Base-by-base conservation (phyloP, 2,888 invertebrate genomes). In the Tuberolachnus salignus region DNA sequence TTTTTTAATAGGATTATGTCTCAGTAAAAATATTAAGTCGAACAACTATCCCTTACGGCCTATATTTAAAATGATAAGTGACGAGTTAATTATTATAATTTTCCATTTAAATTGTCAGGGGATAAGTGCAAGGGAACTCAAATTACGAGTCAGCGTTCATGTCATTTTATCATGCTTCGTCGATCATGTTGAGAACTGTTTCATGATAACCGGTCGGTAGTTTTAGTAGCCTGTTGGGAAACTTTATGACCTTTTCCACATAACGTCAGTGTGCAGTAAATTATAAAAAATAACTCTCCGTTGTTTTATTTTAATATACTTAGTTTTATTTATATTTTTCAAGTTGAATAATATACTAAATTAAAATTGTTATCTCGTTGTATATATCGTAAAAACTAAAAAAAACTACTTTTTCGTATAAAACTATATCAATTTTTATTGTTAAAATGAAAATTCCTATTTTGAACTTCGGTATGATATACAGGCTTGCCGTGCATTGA, bases 151-250 rank as follows among this genome's bases (percentile, higher is more conserved):
- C 13, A 74, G 16, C 42, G 14, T 49, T 74, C 63, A 74, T 74
- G 63, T 64, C n/a, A 21, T 74, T 51, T 13, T 64, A 64, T 74
- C 64, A 26, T 71, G 53, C 53, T 64, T 13, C 42, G 73, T 55
- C 42, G 53, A 53, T 74, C 64, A 44, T 64, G 64, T 55, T 64
- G 64, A 73, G 64, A 74, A 64, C 73, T 74, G 64, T 53, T 74
- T 64, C 42, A 34, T 73, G 42, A 74, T 55, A 63, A 53, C 53
- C 42, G 53, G 63, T 64, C 14, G 19, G 49, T 61, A 72, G 19
- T 44, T 72, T 49, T 34, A 19, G 26, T 74, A 53, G 53, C 53
- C 51, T 74, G 51, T 51, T 51, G 23, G 6, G n/a, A 53, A 64
- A 74, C 42, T 42, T 53, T 21, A 11, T 64, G 23, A 64, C 53